phyloP scores from a whole-genome alignment of 23 tunicate species.

The Aplidium turbinatum region DNA sequence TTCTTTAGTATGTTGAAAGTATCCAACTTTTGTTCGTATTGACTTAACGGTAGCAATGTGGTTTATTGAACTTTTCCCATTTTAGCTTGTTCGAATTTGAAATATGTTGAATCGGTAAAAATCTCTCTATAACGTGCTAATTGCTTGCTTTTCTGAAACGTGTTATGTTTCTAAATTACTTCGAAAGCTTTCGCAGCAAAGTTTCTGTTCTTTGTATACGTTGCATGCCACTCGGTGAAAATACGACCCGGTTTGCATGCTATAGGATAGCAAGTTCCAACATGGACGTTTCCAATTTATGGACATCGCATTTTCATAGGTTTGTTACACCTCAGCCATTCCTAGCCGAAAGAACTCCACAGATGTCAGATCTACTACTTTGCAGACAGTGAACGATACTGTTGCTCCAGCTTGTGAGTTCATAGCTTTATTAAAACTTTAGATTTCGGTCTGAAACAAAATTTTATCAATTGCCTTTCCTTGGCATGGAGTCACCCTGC shows the following conservation, averaged over 20 bases:
- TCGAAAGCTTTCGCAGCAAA: no score
- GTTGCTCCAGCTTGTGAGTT: constrained; percentile 12
- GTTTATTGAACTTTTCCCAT: neutral
- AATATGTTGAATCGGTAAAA: no score
- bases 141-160: neutral
- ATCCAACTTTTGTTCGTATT: neutral
- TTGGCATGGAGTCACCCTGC: no score
- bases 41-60: neutral
- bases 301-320: neutral
- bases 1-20: neutral
- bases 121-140: neutral
- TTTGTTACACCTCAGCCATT: constrained; percentile 16
- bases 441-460: no score
- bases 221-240: no score
- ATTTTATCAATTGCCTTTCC: no score
- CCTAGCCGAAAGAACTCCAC: constrained; percentile 1
- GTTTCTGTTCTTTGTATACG: no score
- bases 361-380: constrained; percentile 11
- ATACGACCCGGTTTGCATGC: neutral
- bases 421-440: no score
- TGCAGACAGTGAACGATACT: neutral
- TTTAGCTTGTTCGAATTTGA: no score
- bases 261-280: neutral
- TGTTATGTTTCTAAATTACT: neutral
- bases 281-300: no score